Base-by-base conservation (phyloP, 2,888 invertebrate species). In the Drosophila emarginata region DNA sequence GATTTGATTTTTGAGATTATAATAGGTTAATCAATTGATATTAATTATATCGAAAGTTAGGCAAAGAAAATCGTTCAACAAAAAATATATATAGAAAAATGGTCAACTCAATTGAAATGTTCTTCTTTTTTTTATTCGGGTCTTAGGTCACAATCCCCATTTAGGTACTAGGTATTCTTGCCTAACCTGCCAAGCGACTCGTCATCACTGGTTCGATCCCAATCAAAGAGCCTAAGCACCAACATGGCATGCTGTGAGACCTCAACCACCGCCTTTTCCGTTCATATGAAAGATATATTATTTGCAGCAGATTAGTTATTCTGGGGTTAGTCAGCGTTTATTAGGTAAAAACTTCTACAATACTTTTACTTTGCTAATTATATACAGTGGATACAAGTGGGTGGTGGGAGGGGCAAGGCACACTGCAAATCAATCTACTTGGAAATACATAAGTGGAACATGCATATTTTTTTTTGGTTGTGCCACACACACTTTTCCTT, bases 171-270 rank as follows among this genome's bases (percentile, higher is more conserved):
- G 6, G 39, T 39, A 61, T 37, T 69, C 69, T 80, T 71, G 74
- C 78, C 94, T 92, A 93, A 96, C 97, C 97, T 97, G 94, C 98
- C 98, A 89, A 98, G 95, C 89, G 95, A 95, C 93, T 98, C 98
- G 93, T 98, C 98, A 91, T 95, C 95, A 91, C 95, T 96, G 85
- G 96, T 95, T 90, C 96, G 95, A 94, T 98, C 98, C 95, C 97
- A 96, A 94, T 98, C 98, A 94, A 94, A 97, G 88, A 98, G 94
- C 91, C 93, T 93, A 90, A 96, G 93, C 89, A 92, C 92, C 89
- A 95, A 92, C 86, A 94, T 91, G 80, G 93, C 91, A 78, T 92
- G 92, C 78, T 92, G 92, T 72, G 92, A 89, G 78, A 92, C 93
- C 91, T 94, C 94, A 93, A 94, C 93, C 92, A 93, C 91, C 90